Evolutionary conservation across 2,888 invertebrate genomes (phyloP).

Genomic region (Pterobdella sp.): DNA sequence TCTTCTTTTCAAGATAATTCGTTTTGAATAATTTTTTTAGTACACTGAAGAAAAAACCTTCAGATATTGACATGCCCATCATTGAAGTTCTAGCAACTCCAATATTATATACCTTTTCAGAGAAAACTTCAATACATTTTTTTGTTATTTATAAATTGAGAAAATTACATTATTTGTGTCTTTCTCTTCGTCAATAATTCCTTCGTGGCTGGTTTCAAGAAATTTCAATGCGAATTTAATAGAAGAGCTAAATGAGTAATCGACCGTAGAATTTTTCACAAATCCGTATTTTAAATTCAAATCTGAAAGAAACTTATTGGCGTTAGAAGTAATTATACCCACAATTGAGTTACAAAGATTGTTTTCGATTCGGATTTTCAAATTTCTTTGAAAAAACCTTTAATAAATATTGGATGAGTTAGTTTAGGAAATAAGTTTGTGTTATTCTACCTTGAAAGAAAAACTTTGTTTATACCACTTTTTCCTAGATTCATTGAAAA

Average conservation of each 20-base stretch:
- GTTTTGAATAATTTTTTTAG: neutral
- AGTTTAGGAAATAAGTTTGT: neutral
- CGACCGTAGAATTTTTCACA: neutral
- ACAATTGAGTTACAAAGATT: neutral
- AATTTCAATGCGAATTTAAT: neutral
- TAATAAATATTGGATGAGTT: neutral
- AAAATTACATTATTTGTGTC: neutral
- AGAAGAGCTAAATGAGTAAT: neutral
- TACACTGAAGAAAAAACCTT: neutral
- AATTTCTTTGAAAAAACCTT: neutral
- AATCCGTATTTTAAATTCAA: neutral
- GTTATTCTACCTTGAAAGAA: neutral
- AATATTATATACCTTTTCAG: neutral
- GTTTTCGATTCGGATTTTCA: neutral
- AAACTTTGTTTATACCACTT: neutral
- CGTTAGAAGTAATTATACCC: neutral
- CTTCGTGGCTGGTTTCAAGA: neutral
- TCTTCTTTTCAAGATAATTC: too few relatives aligned
- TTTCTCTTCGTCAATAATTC: neutral
- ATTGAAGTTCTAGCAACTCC: neutral
- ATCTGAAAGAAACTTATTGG: neutral
- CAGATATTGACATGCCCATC: neutral
- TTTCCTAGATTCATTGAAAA: neutral
- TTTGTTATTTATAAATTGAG: neutral
- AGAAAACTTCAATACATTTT: neutral